Base-by-base conservation (phyloP, 2,888 invertebrate genomes). In the Steinernema hermaphroditum region DNA sequence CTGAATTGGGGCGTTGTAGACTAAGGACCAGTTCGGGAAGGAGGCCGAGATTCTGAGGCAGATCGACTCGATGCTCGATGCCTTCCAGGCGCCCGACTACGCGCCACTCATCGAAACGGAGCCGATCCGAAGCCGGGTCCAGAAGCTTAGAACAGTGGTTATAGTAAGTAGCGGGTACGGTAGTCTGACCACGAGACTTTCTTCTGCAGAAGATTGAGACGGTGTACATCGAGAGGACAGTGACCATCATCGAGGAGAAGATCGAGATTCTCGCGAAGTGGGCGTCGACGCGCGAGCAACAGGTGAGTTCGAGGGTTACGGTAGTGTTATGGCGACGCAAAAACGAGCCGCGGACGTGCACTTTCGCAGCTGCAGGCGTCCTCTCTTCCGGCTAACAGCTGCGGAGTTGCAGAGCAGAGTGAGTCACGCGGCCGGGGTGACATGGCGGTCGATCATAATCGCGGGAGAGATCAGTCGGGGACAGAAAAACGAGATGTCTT, bases 221-320 rank as follows among this genome's bases (percentile, higher is more conserved):
- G 12, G 32, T 62, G 1, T 32, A 62, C 62, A 32, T 62, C n/a
- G 62, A 62, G 34, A 62, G 29, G n/a, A 62, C 62, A 1, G 32
- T 62, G 32, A 62, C 62, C 9, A 62, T 62, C 4, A 34, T 62
- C 32, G 62, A 62, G 62, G 62, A 62, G 62, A 62, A 62, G 62
- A 14, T 62, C n/a, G 62, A 29, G 32, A 62, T 14, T 1, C 62
- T 62, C 16, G 29, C 62, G 29, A 62, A 62, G 16, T 32, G 32
- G 12, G 62, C 29, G 6, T 62, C 62, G 29, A 62, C 34, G 8
- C 29, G 62, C 27, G 62, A 62, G 27, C 16, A 27, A 62, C 62
- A 62, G 62, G 62, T 62, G n/a, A 16, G 46, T 41, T n/a, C n/a
- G n/a, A n/a, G n/a, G n/a, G n/a, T 37, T 37, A 37, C 37, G 37